Percentiles rank a stretch among this genome's conserved stretches.
phyloP scores from a whole-genome alignment of 2,888 invertebrate species.

The Caenorhabditis auriculariae region DNA sequence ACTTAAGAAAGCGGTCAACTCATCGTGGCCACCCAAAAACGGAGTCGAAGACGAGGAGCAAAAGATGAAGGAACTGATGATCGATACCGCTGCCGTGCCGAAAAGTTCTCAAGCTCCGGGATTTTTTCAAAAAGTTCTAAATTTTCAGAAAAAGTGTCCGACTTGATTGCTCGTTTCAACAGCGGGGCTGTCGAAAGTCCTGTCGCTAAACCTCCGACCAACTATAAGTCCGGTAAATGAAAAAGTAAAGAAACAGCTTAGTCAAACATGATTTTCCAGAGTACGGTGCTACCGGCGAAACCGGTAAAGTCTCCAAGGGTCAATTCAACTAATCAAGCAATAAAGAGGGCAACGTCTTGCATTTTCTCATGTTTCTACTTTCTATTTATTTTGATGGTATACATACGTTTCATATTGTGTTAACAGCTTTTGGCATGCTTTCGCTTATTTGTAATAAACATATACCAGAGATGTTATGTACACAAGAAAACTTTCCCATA shows the following conservation, averaged over 20 bases:
- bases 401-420: too few species aligned
- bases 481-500: too few species aligned
- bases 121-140: background rate
- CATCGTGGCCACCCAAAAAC: conserved; percentile 33
- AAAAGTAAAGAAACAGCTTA: background rate
- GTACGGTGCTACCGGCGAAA: conserved; percentile 26
- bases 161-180: conserved; percentile 40
- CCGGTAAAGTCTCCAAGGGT: conserved; percentile 27
- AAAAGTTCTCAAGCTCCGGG: conserved; percentile 13
- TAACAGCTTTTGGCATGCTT: too few species aligned
- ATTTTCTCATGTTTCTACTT: too few species aligned
- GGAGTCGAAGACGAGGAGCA: conserved; percentile 10
- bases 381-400: too few species aligned
- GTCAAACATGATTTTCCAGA: conserved; percentile 4
- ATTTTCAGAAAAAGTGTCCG: conserved; percentile 34
- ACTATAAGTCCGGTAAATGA: conserved; percentile 17
- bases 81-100: conserved; percentile 15
- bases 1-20: background rate
- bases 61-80: conserved; percentile 13
- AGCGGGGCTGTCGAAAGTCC: conserved; percentile 24
- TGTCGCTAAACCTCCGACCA: conserved; percentile 13
- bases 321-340: too few species aligned
- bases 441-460: too few species aligned
- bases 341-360: too few species aligned
- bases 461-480: too few species aligned